Conservation (phyloP, 2,797 vertebrate genomes). For the Steatocranus sp. region DNA sequence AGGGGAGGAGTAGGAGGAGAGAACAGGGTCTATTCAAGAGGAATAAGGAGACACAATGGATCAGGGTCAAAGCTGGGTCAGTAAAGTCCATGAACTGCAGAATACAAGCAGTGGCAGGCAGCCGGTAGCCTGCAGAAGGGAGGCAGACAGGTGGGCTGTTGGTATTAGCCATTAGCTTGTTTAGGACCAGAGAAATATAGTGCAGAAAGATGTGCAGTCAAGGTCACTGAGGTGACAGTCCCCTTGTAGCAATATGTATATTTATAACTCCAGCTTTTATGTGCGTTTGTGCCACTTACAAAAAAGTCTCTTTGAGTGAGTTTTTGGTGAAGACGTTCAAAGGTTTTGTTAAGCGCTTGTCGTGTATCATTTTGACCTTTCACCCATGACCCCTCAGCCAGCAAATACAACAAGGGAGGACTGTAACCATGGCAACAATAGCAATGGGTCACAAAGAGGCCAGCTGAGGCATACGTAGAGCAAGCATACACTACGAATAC, state of each 20-base stretch:
- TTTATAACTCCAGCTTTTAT: not conserved
- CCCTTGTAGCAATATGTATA: not conserved
- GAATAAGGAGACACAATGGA: slow-evolving; percentile 69
- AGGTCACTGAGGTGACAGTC: not conserved
- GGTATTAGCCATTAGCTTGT: not conserved
- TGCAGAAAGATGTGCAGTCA: not conserved
- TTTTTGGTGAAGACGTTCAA: slow-evolving; percentile 21
- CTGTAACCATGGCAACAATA: slow-evolving; percentile 39
- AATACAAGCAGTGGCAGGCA: slow-evolving; percentile 58
- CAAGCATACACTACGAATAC: not conserved
- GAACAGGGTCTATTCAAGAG: slow-evolving; percentile 64
- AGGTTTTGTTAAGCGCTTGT: slow-evolving; percentile 34
- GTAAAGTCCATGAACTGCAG: slow-evolving; percentile 82
- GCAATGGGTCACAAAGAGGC: slow-evolving; percentile 55
- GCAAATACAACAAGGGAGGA: slow-evolving; percentile 19
- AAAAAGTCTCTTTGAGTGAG: not conserved
- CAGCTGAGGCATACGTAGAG: slow-evolving; percentile 2
- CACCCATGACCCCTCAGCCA: slow-evolving; percentile 52
- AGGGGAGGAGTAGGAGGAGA: slow-evolving; percentile 66
- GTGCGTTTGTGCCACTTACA: not conserved
- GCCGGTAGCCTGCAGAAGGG: not conserved
- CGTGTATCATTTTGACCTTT: slow-evolving; percentile 59
- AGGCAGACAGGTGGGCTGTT: slow-evolving; percentile 46
- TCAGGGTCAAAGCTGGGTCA: slow-evolving; percentile 85
- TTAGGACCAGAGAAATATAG: not conserved